Evolutionary conservation across 1,140 invertebrate genomes (phyloP).

Genomic region (Phortica variegata): DNA sequence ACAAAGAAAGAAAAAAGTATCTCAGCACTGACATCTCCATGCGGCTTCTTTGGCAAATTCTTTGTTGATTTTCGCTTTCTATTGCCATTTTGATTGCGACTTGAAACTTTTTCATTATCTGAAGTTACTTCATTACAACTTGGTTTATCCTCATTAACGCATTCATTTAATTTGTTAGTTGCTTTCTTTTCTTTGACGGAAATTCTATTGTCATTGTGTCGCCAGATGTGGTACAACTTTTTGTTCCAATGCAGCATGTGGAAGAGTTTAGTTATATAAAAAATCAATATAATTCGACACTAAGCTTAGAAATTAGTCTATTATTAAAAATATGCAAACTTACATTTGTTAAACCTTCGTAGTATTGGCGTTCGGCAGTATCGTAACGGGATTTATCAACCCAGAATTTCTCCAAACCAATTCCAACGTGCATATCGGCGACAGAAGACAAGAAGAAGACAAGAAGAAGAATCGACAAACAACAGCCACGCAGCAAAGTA

Average conservation of each 20-base stretch:
- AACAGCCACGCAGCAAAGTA: no score
- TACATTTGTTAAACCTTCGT: slow-evolving; percentile 46
- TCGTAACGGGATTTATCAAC: slow-evolving; percentile 61
- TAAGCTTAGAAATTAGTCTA: background rate
- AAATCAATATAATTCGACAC: background rate
- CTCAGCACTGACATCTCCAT: no score
- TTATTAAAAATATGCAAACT: slow-evolving; percentile 1
- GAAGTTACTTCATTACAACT: background rate
- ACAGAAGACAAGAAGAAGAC: no score
- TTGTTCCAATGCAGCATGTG: no score
- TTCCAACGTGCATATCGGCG: no score
- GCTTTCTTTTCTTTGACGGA: background rate
- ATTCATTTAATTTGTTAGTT: background rate
- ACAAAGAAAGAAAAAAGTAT: no score
- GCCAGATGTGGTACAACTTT: no score
- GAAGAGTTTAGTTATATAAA: background rate
- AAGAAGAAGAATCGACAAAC: no score
- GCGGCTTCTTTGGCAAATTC: no score
- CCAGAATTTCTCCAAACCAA: slow-evolving; percentile 62
- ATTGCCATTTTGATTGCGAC: no score
- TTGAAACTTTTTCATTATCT: background rate
- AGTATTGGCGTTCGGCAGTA: slow-evolving; percentile 60
- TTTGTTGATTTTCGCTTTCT: no score
- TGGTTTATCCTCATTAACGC: background rate
- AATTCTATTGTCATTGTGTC: no score